Evolutionary conservation across 2,888 invertebrate species (phyloP).

Genomic region (Chaetoderma sp.): DNA sequence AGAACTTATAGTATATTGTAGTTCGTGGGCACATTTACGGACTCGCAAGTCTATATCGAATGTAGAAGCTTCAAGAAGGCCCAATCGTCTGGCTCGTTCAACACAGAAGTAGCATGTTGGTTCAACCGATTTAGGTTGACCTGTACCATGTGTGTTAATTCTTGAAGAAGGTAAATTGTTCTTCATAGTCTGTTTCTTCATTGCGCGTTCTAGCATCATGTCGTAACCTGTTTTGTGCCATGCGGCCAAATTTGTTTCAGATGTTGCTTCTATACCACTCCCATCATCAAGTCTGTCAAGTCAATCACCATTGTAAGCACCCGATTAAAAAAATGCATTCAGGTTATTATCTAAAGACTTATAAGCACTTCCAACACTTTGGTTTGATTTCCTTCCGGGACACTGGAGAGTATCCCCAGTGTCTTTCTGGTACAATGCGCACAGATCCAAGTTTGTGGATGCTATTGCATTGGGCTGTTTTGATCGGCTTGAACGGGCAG

Average conservation of each 20-base stretch:
- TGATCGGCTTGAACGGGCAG: neutral
- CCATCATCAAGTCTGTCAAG: neutral
- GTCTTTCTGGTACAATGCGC: neutral
- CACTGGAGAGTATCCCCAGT: neutral
- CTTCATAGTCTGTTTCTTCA: neutral
- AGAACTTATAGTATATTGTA: neutral
- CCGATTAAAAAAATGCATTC: no score
- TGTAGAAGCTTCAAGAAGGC: neutral
- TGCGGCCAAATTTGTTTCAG: neutral
- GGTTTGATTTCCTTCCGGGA: neutral
- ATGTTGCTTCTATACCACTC: neutral
- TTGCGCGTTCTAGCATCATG: neutral
- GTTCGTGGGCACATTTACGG: neutral
- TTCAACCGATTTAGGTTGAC: neutral
- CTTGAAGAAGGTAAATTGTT: neutral
- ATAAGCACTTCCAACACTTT: neutral
- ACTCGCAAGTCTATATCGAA: neutral
- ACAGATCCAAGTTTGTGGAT: neutral
- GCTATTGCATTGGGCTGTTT: neutral
- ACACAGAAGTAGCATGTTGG: slow-evolving; percentile 15
- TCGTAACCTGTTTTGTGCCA: neutral
- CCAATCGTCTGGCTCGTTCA: neutral
- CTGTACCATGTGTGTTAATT: neutral
- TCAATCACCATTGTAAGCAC: neutral
- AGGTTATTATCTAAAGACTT: no score